Evolutionary conservation across 2,888 invertebrate genomes (phyloP).

Genomic region (Perizoma affinitatum): DNA sequence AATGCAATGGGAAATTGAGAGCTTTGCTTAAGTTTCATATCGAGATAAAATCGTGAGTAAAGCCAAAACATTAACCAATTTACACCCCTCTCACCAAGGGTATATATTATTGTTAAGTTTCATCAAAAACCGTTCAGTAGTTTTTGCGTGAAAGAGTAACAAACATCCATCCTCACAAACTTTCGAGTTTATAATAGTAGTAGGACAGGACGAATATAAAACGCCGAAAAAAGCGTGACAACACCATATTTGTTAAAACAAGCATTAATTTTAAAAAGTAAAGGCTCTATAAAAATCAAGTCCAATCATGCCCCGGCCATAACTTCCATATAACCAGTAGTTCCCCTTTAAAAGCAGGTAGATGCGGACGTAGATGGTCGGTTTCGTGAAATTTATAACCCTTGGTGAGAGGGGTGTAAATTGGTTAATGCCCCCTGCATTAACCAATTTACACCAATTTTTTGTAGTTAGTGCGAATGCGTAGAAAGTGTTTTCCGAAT

Average conservation of each 20-base stretch:
- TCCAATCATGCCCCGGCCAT: constrained; percentile 55
- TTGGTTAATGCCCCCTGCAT: constrained; percentile 49
- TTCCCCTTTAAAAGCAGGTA: constrained; percentile 65
- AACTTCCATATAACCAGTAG: constrained; percentile 50
- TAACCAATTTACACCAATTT: no score
- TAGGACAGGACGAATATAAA: no score
- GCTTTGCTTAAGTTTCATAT: no score
- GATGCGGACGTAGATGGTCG: constrained; percentile 71
- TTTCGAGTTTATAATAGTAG: no score
- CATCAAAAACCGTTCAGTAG: no score
- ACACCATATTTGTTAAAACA: constrained; percentile 12
- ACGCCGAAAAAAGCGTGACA: constrained; percentile 10
- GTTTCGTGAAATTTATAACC: constrained; percentile 64
- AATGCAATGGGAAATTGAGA: no score
- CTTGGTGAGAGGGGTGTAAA: constrained; percentile 52
- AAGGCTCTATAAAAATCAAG: constrained; percentile 31
- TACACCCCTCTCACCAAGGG: constrained; percentile 52
- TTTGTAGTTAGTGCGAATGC: constrained; percentile 30
- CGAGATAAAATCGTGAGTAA: no score
- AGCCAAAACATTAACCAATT: constrained; percentile 57
- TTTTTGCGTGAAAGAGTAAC: no score
- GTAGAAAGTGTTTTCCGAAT: constrained; percentile 28
- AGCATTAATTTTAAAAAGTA: constrained; percentile 18
- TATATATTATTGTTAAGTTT: no score
- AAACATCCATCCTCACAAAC: no score